Conservation (phyloP, 2,113 vertebrate species). For the Otis tarda region DNA sequence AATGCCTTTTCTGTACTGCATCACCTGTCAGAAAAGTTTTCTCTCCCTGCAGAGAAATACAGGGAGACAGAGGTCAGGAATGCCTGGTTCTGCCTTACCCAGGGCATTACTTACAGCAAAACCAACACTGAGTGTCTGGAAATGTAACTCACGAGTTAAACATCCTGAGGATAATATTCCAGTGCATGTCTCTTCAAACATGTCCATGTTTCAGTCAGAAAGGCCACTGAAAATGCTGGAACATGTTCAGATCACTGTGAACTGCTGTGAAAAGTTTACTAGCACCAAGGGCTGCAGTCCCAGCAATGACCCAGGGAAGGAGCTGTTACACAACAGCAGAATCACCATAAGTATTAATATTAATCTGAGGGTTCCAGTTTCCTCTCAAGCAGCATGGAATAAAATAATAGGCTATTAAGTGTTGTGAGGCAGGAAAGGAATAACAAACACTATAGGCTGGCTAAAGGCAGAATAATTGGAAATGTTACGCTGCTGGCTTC, state of each 20-base stretch:
- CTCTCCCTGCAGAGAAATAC: background rate
- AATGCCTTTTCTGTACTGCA: background rate
- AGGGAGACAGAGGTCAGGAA: background rate
- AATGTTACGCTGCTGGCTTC: background rate
- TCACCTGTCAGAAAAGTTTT: background rate
- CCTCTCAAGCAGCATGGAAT: background rate
- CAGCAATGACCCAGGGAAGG: background rate
- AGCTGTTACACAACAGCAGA: background rate
- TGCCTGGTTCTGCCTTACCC: background rate
- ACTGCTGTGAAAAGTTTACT: background rate
- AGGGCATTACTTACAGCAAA: background rate
- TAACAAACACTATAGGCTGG: background rate
- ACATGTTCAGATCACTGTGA: background rate
- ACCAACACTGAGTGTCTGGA: background rate
- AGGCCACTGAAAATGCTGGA: background rate
- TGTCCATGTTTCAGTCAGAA: background rate
- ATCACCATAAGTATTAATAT: background rate
- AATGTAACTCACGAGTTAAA: background rate
- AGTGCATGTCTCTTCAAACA: background rate
- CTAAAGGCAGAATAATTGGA: background rate
- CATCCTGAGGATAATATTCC: background rate
- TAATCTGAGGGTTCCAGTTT: background rate
- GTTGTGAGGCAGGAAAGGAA: background rate
- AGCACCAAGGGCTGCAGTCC: background rate
- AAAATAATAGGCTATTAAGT: background rate